Conservation (phyloP, 2,888 invertebrate species). For the Adelognathus sp. region DNA sequence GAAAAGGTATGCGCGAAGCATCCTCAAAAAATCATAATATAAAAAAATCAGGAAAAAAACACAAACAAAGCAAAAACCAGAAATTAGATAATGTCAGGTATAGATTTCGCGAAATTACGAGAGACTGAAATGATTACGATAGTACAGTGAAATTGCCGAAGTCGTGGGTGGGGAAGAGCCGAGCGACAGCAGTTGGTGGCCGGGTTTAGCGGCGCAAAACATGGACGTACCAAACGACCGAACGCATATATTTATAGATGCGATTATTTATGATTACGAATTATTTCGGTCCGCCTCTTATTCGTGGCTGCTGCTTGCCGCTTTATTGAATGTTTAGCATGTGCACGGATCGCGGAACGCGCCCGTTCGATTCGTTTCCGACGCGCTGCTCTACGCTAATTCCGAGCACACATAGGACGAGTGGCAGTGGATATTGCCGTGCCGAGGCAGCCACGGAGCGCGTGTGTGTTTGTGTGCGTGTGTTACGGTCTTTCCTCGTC, state of each 20-base stretch:
- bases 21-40: too few species aligned
- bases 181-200: slow-evolving; percentile 66
- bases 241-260: slow-evolving; percentile 77
- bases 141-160: too few species aligned
- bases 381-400: slow-evolving; percentile 66
- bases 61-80: background rate
- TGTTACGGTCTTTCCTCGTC: too few species aligned
- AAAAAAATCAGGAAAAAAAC: background rate
- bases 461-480: background rate
- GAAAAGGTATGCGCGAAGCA: too few species aligned
- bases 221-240: slow-evolving; percentile 58
- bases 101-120: slow-evolving; percentile 27
- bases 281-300: slow-evolving; percentile 76
- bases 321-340: slow-evolving; percentile 79
- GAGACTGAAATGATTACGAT: slow-evolving; percentile 56
- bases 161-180: slow-evolving; percentile 58
- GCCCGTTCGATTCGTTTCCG: slow-evolving; percentile 5
- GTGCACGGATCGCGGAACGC: slow-evolving; percentile 71
- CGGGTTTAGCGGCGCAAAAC: slow-evolving; percentile 61
- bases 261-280: slow-evolving; percentile 80
- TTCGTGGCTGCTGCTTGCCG: too few species aligned
- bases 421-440: slow-evolving; percentile 27
- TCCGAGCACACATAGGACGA: slow-evolving; percentile 73
- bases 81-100: too few species aligned
- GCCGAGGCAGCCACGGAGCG: background rate